Evolutionary conservation across 2,797 vertebrate species (phyloP), one percentile per base, ranked within the genome.

Genomic region (Cyclura pinguis): DNA sequence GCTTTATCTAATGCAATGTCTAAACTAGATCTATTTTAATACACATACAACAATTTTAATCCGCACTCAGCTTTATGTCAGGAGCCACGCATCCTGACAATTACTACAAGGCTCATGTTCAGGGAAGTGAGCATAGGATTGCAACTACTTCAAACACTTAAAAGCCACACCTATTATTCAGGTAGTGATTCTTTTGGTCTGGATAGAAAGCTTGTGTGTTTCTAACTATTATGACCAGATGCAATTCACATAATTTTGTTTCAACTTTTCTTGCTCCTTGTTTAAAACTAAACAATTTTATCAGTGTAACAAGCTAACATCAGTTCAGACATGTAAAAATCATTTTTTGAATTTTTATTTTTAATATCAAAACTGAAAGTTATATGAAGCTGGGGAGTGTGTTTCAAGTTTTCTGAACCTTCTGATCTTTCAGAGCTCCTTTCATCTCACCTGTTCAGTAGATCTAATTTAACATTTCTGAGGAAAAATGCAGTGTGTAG

Each of bases 401-500:
- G 3, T 47, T 72, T 47, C 14, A 20, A 84, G 24, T 6, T 38
- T 85, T 13, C n/a, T 38, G 47, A 89, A 29, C 18, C 29, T 80
- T 18, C 29, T 62, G 18, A 38, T 86, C 59, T 64, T 8, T 52
- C 62, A 47, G 62, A 50, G 38, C 3, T 12, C 32, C 29, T 80
- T 89, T 78, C 64, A 47, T 59, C 9, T 18, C 20, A 73, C 3
- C 22, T 64, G 32, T 12, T 59, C 32, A 59, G 10, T 80, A 80
- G 20, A 32, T 73, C 67, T 73, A 38, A 29, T 0, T 5, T 76
- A 59, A 57, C 13, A 0, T 92, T 64, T 32, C 89, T 91, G 18
- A 13, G 7, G 81, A 1, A 29, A 1, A n/a, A 86, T 92, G 85
- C 73, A 91, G 86, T 83, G 91, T 8, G 20, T 90, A 91, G 86